Base-by-base conservation (phyloP, 2,888 invertebrate genomes). In the Chymomyza amoena region DNA sequence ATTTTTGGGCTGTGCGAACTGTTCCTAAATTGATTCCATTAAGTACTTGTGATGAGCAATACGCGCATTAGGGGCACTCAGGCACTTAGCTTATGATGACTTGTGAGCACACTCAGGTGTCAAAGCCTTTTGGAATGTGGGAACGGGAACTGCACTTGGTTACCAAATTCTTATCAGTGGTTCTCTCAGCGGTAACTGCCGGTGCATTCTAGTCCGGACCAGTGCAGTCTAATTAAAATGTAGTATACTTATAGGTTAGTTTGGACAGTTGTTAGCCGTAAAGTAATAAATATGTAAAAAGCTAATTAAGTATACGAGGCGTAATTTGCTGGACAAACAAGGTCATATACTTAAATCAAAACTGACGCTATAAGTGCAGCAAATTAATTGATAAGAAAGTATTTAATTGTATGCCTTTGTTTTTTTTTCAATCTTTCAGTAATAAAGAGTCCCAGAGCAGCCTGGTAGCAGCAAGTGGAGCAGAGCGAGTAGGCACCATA, bases 1-100 rank as follows among this genome's bases (percentile, higher is more conserved):
- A 32, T 65, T 70, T 57, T 67, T 70, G 64, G 50, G 64, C 28
- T 54, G 54, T 54, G 57, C 13, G 57, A 64, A 69, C 63, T 60
- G 51, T 68, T 56, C 69, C 74, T 83, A 79, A 83, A 83, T 83
- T 83, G 87, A 72, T 71, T 81, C 82, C 61, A 86, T 83, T 86
- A 83, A 79, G 75, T 77, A 86, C 82, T 86, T 86, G 82, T 86
- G 57, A 57, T 25, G 57, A 57, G 57, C 39, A 45, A 45, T 45
- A 45, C 39, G 39, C 39, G 39, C 39, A 45, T 45, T 45, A 45
- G 39, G 39, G 39, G 39, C 39, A 45, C 39, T 45, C 39, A 45
- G 13, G 39, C 39, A 45, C 39, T 45, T 45, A 45, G 13, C 39
- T 10, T 7, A 13, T 15, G 13, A 13, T 15, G 13, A 45, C 13